Base-by-base conservation (phyloP, 2,113 vertebrate genomes). In the Austrofundulus limnaeus region DNA sequence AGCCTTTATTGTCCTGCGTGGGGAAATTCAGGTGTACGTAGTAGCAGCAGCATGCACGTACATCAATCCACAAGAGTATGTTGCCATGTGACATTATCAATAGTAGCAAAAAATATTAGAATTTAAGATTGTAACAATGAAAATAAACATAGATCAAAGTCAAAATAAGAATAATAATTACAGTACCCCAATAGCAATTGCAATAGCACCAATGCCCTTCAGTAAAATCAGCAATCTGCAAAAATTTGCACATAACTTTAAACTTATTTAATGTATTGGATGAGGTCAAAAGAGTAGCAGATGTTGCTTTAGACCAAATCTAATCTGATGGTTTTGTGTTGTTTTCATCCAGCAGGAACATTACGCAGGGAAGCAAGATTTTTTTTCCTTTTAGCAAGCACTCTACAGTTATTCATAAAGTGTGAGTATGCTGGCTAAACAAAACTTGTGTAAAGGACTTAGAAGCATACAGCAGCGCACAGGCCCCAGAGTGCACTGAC, bases 241-340 rank as follows among this genome's bases (percentile, higher is more conserved):
- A 65, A 82, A 46, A 20, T 66, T 51, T 66, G 20, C 64, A 62
- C 60, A 80, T 62, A 70, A 77, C 75, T 52, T 72, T 63, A 37
- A 60, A 42, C 23, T 72, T 42, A 60, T 73, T 48, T 64, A 23
- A 23, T 47, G 60, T 57, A 76, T 75, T 76, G 65, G 43, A 68
- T 57, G 19, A 3, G 52, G 62, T 67, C 50, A 69, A 66, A 8
- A 65, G 68, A 54, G 48, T 43, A 16, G n/a, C 17, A 49, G 58
- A 64, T 49, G 56, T 64, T 42, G 50, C 64, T 60, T 52, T 10
- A 70, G 62, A 66, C 43, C 21, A 70, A 75, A 65, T 61, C 41
- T 34, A 20, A n/a, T 59, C n/a, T 72, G 69, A 84, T 68, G 62
- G 58, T 31, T 50, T 41, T 50, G 38, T 39, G 71, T 70, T 64